Evolutionary conservation across 64 coral and sea anemone species (phyloP), one percentile per base, ranked within the genome.

Genomic region (Exaiptasia diaphana): DNA sequence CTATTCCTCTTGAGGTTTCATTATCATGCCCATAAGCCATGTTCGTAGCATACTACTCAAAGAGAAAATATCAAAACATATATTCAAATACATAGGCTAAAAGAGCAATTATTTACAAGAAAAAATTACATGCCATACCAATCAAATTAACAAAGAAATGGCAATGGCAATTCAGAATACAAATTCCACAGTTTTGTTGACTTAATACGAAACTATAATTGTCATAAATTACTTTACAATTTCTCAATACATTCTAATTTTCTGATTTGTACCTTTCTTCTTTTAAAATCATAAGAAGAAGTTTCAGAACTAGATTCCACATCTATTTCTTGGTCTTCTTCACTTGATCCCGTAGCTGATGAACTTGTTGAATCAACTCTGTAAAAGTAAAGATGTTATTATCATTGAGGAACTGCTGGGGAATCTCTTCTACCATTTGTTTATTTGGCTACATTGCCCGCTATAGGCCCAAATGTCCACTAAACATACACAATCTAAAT

Each of bases 331-430:
- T 62, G 42, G 21, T 95, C 91, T 54, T 83, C 86, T 6, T 95
- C 91, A 38, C 86, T 95, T 50, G 86, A 95, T 45, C 68, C 86
- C 13, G 78, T 93, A 32, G 80, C 52, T 56, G 91, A 95, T 38
- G 91, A 90, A 44, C 72, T 79, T 18, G 53, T 85, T 24, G 86
- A 95, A 23, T 78, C 74, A 20, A 69, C 40, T 60, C 91, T 90
- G 36, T 44, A 2, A 85, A 24, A 33, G 29, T 18, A 7, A 61
- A 6, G 25, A 53, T 11, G 37, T 35, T 37, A 54, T 21, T 30
- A n/a, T 53, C 50, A 77, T 38, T 25, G 67, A 18, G 6, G 17
- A 28, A 21, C 15, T 62, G 23, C 38, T 9, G 18, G 5, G 14
- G 63, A 2, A 28, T 7, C 24, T 1, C 8, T 23, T 25, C 8